Evolutionary conservation across 2,888 invertebrate genomes (phyloP).

Genomic region (Drosophila macrospina): DNA sequence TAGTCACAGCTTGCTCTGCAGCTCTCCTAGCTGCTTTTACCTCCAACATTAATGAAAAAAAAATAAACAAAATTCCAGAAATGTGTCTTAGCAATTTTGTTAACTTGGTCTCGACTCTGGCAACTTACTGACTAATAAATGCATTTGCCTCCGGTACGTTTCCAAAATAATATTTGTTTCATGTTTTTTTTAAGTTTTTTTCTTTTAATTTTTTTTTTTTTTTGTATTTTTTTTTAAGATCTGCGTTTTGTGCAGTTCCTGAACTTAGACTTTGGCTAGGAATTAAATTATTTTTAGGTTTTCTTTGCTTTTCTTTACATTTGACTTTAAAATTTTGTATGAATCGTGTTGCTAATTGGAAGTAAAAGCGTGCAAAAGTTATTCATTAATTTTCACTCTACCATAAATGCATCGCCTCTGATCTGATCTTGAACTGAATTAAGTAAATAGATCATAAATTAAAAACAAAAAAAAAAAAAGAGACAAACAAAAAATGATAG

Average conservation of each 20-base stretch:
- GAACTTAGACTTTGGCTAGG: slow-evolving; percentile 50
- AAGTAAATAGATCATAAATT: slow-evolving; percentile 22
- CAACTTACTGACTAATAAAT: slow-evolving; percentile 82
- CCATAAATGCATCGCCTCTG: slow-evolving; percentile 21
- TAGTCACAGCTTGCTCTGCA: slow-evolving; percentile 75
- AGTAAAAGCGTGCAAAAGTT: slow-evolving; percentile 63
- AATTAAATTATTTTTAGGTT: slow-evolving; percentile 16
- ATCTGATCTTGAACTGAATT: slow-evolving; percentile 38
- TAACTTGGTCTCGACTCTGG: slow-evolving; percentile 50
- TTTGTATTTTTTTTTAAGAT: neutral
- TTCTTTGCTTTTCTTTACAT: slow-evolving; percentile 13
- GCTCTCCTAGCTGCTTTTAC: slow-evolving; percentile 67
- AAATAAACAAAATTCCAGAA: slow-evolving; percentile 43
- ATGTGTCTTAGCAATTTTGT: slow-evolving; percentile 38
- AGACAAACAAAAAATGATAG: slow-evolving; percentile 17
- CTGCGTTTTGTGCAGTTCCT: slow-evolving; percentile 33
- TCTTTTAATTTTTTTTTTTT: slow-evolving; percentile 8
- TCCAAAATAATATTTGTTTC: slow-evolving; percentile 26
- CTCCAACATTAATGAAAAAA: slow-evolving; percentile 53
- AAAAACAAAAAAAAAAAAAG: slow-evolving; percentile 19
- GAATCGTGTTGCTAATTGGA: slow-evolving; percentile 47
- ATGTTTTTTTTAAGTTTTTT: slow-evolving; percentile 13
- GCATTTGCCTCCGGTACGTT: slow-evolving; percentile 84
- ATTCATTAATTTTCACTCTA: slow-evolving; percentile 39
- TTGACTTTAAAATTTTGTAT: slow-evolving; percentile 12